Evolutionary conservation across 2,797 vertebrate genomes (phyloP), one percentile per base, ranked within the genome.

Genomic region (Pipistrellus pygmaeus): DNA sequence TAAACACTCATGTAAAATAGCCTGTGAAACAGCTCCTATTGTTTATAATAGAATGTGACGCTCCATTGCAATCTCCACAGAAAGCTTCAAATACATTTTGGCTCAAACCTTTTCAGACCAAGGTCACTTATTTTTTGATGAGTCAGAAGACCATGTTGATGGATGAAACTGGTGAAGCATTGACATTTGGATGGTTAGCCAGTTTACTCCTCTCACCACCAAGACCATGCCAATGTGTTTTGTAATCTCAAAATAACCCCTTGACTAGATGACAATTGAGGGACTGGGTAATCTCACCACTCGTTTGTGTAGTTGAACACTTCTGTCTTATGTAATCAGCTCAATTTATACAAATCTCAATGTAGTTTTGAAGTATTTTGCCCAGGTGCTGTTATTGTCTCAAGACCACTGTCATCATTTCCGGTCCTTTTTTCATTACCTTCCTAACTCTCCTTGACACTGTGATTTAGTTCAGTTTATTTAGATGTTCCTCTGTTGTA

Each of bases 121-220:
- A 91, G 20, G 20, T 91, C 60, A 32, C 14, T 93, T 76, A 71
- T 32, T 96, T 91, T 93, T 62, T 84, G 27, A 82, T 92, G 57
- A 85, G n/a, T 95, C 46, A 71, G 57, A 88, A 64, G 83, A 64
- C 64, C 85, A 53, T 55, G 20, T 80, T 81, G 66, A 66, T 90
- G 38, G n/a, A 64, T 80, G 18, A 86, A 93, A 75, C 23, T 81
- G 55, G 6, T 60, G 20, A 88, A 94, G 23, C 60, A 53, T 20
- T 83, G 69, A 69, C 71, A 44, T 83, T 85, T 46, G 17, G 25
- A 82, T 11, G 27, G 18, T 93, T 92, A 60, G 44, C 30, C 25
- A 72, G 66, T 88, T 85, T 77, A 73, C 85, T 92, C 10, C 44
- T 62, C 41, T 85, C 53, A 88, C 41, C 68, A 81, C 78, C 15